Percentiles rank a stretch among this genome's conserved stretches.
Evolutionary conservation across 2,888 invertebrate genomes (phyloP).

Genomic region (Brachycybe producta): DNA sequence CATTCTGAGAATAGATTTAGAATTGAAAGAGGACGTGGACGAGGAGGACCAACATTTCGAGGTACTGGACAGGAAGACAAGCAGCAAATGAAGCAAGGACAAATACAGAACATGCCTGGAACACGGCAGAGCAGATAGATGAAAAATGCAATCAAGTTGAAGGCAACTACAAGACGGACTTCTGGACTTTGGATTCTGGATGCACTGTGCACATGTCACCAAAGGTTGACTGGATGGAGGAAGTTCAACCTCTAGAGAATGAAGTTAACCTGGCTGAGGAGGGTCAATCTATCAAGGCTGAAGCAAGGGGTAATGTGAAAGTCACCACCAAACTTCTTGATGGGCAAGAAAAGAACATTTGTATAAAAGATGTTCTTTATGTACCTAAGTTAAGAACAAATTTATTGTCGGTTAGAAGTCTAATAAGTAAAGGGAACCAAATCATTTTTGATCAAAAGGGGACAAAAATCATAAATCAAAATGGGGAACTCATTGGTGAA

Average conservation of each 20-base stretch:
- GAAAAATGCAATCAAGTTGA: neutral
- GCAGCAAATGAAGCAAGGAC: neutral
- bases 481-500: too few relatives aligned
- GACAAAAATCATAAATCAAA: too few relatives aligned
- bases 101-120: neutral
- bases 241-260: neutral
- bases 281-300: neutral
- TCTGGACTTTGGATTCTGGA: too few relatives aligned
- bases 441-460: too few relatives aligned
- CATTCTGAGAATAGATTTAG: too few relatives aligned
- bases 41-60: too few relatives aligned
- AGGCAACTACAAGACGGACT: neutral
- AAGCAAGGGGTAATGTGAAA: neutral
- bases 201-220: neutral
- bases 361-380: slow-evolving; percentile 1
- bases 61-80: too few relatives aligned
- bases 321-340: neutral
- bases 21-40: too few relatives aligned
- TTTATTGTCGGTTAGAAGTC: too few relatives aligned
- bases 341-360: neutral
- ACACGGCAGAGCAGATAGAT: neutral
- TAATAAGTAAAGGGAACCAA: too few relatives aligned
- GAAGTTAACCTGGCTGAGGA: neutral
- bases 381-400: too few relatives aligned
- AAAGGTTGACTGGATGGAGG: neutral